Evolutionary conservation across 2,797 vertebrate species (phyloP).

Genomic region (Acrossocheilus wenchowensis): DNA sequence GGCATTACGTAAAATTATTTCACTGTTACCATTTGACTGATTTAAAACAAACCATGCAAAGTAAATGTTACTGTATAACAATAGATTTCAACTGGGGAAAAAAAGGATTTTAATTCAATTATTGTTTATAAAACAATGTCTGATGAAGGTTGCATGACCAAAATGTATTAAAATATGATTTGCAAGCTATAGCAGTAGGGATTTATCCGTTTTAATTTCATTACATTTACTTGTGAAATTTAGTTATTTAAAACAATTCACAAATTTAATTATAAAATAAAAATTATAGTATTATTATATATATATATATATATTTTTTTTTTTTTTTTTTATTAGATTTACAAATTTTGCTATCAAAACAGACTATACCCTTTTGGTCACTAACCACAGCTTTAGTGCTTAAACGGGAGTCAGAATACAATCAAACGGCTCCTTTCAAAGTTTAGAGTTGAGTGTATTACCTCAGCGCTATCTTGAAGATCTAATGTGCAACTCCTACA

Average conservation of each 20-base stretch:
- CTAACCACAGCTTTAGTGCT: not conserved
- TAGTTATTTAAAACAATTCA: too few species aligned
- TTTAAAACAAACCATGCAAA: not conserved
- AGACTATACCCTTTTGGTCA: not conserved
- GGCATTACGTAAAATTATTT: not conserved
- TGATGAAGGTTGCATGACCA: not conserved
- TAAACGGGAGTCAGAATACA: not conserved
- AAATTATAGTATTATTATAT: not conserved
- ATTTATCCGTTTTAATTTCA: not conserved
- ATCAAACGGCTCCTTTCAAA: not conserved
- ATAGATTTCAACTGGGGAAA: not conserved
- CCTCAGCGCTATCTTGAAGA: conserved; percentile 1
- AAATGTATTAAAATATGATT: not conserved
- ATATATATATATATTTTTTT: not conserved
- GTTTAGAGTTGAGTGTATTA: not conserved
- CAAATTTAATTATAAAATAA: not conserved
- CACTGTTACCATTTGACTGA: not conserved
- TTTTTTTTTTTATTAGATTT: not conserved
- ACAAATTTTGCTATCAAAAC: not conserved
- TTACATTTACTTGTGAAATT: not conserved
- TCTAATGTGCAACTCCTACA: conserved; percentile 46
- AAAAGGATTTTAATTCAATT: not conserved
- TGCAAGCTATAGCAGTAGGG: not conserved
- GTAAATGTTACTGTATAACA: not conserved
- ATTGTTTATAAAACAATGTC: not conserved